Evolutionary conservation across 2,888 invertebrate genomes (phyloP).

Genomic region (Drosophila neoperkinsi): DNA sequence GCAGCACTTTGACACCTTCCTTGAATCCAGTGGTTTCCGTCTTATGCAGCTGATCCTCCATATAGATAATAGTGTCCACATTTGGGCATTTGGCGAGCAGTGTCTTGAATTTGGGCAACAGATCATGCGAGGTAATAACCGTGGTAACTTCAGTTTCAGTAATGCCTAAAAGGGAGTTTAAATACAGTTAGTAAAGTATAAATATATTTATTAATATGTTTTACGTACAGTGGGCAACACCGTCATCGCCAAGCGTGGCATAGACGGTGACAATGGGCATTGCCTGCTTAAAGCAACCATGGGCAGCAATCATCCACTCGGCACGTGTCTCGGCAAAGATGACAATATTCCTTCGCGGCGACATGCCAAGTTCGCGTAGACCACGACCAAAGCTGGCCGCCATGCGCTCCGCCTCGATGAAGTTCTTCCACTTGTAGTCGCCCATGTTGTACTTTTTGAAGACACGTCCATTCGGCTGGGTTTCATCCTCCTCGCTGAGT

Average conservation of each 20-base stretch:
- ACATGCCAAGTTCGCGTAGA: conserved; percentile 91
- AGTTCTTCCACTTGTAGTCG: conserved; percentile 96
- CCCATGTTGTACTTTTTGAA: conserved; percentile 99
- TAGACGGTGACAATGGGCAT: conserved; percentile 98
- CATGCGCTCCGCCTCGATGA: conserved; percentile 90
- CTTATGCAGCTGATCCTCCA: conserved; percentile 94
- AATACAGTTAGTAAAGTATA: background rate
- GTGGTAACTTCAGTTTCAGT: conserved; percentile 98
- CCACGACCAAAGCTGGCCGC: conserved; percentile 94
- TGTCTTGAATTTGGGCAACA: conserved; percentile 95
- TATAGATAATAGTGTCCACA: conserved; percentile 92
- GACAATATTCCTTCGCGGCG: conserved; percentile 91
- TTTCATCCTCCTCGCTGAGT: conserved; percentile 96
- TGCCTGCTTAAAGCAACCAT: conserved; percentile 97
- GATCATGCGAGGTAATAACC: conserved; percentile 96
- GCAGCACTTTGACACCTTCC: conserved; percentile 89
- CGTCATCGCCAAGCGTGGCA: conserved; percentile 98
- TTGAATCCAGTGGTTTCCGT: conserved; percentile 90
- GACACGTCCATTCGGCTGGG: conserved; percentile 96
- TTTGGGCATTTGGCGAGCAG: conserved; percentile 90
- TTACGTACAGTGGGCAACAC: conserved; percentile 93
- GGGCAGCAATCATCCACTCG: conserved; percentile 99
- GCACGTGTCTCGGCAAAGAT: conserved; percentile 99
- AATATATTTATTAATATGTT: background rate
- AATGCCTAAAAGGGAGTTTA: conserved; percentile 85